These are phyloP conservation scores for Chelmon rostratus DNA, from an alignment of 2,797 vertebrate genomes.

Conservation along the genomic window DNA sequence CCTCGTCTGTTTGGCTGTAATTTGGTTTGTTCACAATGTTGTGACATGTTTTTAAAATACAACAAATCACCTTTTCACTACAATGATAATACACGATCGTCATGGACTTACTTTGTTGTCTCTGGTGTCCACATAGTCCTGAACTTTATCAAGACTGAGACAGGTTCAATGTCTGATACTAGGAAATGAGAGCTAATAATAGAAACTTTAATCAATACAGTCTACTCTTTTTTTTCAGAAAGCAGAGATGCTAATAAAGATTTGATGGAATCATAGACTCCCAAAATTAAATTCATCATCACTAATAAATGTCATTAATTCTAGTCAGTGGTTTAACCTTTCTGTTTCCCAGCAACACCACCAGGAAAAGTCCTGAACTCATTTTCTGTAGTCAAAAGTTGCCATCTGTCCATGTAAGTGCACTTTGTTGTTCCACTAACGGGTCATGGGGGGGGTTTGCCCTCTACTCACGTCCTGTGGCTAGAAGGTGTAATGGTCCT, in stretches of 20 bases:
- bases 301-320: too few species aligned
- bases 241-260: background rate
- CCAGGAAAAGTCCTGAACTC: background rate
- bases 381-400: too few species aligned
- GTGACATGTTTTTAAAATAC: too few species aligned
- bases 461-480: background rate
- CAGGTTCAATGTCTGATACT: background rate
- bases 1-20: background rate
- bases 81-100: background rate
- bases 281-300: background rate
- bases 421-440: background rate
- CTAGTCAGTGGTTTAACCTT: background rate
- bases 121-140: background rate
- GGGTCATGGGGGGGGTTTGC: background rate
- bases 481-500: too few species aligned
- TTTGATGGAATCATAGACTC: background rate
- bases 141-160: background rate
- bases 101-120: too few species aligned
- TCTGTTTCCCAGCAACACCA: background rate
- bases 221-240: background rate
- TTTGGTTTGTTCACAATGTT: background rate
- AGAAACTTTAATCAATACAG: too few species aligned
- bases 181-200: too few species aligned
- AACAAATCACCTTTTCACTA: background rate
- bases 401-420: background rate